These are phyloP conservation scores for Heterodera schachtii DNA, from an alignment of 1,140 invertebrate genomes.

Conservation along the genomic window DNA sequence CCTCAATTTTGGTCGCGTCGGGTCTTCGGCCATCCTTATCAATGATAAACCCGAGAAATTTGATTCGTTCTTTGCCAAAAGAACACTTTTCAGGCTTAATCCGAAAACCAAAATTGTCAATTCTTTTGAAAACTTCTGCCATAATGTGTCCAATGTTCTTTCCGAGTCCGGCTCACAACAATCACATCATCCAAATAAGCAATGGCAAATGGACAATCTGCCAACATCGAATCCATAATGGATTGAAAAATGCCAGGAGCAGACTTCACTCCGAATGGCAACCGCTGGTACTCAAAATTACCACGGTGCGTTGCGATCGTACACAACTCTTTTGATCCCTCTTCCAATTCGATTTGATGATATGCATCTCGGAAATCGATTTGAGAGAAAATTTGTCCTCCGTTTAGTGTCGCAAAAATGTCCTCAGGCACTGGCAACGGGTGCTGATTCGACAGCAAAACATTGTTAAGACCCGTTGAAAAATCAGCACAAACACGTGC, in stretches of 20 bases:
- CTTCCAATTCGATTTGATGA: conserved; percentile 39
- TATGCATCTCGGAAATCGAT: conserved; percentile 53
- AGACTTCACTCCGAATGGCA: conserved; percentile 30
- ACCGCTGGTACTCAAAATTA: conserved; percentile 24
- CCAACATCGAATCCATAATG: conserved; percentile 7
- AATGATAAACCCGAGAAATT: conserved; percentile 7
- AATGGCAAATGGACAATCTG: conserved; percentile 11
- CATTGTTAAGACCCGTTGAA: conserved; percentile 55
- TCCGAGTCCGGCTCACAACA: not conserved
- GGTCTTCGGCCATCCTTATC: conserved; percentile 10
- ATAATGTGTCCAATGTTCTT: conserved; percentile 63
- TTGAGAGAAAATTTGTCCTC: conserved; percentile 56
- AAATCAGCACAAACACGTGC: conserved; percentile 22
- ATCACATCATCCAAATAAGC: conserved; percentile 63
- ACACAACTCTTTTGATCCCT: conserved; percentile 33
- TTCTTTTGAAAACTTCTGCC: conserved; percentile 42
- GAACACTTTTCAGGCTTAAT: not conserved
- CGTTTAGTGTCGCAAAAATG: conserved; percentile 49
- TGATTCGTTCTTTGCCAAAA: conserved; percentile 70
- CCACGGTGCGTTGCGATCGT: conserved; percentile 27
- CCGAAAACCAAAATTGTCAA: not conserved
- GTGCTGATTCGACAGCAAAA: conserved; percentile 38
- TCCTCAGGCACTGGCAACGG: conserved; percentile 61
- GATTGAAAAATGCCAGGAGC: conserved; percentile 7
- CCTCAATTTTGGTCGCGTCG: not conserved